phyloP scores from a whole-genome alignment of 1,140 invertebrate genomes.

The Danaus plexippus region DNA sequence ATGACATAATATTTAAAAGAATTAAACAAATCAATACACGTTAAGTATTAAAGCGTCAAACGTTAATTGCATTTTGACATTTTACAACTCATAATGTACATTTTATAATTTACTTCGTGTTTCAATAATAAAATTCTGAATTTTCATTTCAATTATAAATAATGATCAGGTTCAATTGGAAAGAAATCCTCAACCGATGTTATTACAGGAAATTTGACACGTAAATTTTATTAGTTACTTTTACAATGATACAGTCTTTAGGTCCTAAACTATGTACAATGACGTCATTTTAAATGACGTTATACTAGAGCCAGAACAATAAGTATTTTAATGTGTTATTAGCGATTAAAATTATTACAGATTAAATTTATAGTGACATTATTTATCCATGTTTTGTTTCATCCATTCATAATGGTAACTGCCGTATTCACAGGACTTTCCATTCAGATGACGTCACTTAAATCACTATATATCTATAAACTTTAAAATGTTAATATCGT shows the following conservation, averaged over 20 bases:
- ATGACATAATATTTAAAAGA: too few species aligned
- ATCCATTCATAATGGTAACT: conserved; percentile 28
- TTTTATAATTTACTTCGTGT: too few species aligned
- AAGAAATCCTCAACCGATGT: conserved; percentile 6
- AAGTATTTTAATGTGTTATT: conserved; percentile 9
- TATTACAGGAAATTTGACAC: conserved; percentile 18
- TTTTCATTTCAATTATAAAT: too few species aligned
- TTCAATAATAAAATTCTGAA: too few species aligned
- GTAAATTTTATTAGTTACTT: conserved; percentile 25
- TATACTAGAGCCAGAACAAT: conserved; percentile 24
- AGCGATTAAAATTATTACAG: conserved; percentile 4
- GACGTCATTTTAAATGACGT: conserved; percentile 47
- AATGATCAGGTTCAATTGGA: too few species aligned
- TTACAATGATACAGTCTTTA: conserved; percentile 58
- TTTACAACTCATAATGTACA: background rate
- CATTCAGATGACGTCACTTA: conserved; percentile 16
- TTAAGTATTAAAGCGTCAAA: too few species aligned
- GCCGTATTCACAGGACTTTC: conserved; percentile 21
- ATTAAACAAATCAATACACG: too few species aligned
- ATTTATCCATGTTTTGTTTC: conserved; percentile 9
- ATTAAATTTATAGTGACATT: conserved; percentile 4
- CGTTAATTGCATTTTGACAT: background rate
- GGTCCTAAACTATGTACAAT: conserved; percentile 58
- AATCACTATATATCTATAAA: conserved; percentile 21
- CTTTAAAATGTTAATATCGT: conserved; percentile 20